A percentile compares a stretch with the other conserved stretches of the same genome.
These are phyloP conservation scores for Grantiella picta DNA, from an alignment of 2,113 vertebrate genomes.

Conservation along the genomic window DNA sequence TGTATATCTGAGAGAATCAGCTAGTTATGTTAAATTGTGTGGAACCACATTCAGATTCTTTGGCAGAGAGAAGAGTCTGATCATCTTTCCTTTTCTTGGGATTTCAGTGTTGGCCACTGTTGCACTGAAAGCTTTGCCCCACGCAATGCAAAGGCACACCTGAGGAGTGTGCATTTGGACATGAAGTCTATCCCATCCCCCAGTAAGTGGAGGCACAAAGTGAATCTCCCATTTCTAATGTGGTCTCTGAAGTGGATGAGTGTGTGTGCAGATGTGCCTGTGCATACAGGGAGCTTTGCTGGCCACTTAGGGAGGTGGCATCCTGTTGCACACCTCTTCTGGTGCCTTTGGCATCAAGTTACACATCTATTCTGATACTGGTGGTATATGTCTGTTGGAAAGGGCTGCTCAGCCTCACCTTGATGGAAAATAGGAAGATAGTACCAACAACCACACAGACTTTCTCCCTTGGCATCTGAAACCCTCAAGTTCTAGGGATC, in stretches of 20 bases:
- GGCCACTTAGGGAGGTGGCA: background rate
- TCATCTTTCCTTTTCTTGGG: background rate
- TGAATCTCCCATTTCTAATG: background rate
- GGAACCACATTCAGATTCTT: background rate
- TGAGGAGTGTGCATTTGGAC: background rate
- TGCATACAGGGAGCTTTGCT: background rate
- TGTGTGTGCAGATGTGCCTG: background rate
- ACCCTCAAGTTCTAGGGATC: slow-evolving; percentile 33
- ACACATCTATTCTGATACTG: background rate
- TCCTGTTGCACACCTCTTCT: background rate
- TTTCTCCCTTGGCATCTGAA: slow-evolving; percentile 40
- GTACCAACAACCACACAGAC: background rate
- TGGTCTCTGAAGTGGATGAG: background rate
- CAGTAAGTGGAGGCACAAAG: background rate
- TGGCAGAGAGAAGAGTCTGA: background rate
- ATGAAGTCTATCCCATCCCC: background rate
- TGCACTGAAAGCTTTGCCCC: background rate
- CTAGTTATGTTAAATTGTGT: background rate
- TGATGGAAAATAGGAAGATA: slow-evolving; percentile 3
- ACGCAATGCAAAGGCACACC: background rate
- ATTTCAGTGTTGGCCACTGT: background rate
- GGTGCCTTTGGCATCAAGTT: background rate
- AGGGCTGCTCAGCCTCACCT: background rate
- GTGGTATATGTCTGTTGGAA: background rate
- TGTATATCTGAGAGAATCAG: background rate